A percentile compares a stretch with the other conserved stretches of the same genome.
phyloP scores from a whole-genome alignment of 23 tunicate species.

The Aplidium turbinatum region DNA sequence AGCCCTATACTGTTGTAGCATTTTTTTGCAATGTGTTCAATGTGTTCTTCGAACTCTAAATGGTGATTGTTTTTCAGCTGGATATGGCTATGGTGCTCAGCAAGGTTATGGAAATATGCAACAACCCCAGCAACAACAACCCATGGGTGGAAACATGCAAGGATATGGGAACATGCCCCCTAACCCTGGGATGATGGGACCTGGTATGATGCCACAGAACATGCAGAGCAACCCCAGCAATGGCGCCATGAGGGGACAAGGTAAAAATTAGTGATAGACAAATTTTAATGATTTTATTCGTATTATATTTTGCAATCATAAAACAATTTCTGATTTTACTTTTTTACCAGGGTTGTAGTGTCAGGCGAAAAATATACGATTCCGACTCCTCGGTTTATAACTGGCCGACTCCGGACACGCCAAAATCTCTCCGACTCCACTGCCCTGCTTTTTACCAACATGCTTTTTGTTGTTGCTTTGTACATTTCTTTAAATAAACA shows the following conservation, averaged over 20 bases:
- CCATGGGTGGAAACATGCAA: conserved; percentile 4
- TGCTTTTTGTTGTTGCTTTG: background rate
- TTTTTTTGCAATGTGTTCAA: too few species aligned
- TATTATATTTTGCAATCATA: too few species aligned
- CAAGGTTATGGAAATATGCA: conserved; percentile 47
- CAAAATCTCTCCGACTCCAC: too few species aligned
- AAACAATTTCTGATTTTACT: too few species aligned
- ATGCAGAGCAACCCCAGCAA: conserved; percentile 18
- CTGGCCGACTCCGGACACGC: too few species aligned
- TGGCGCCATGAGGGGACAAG: conserved; percentile 25
- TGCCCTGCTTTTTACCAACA: background rate
- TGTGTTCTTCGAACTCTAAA: background rate
- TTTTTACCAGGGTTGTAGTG: too few species aligned
- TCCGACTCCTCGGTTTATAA: too few species aligned
- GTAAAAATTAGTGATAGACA: background rate
- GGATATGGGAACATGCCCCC: conserved; percentile 37
- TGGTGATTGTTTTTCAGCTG: background rate
- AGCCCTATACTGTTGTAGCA: too few species aligned
- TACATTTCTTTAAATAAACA: too few species aligned
- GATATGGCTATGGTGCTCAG: conserved; percentile 45
- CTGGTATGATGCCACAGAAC: conserved; percentile 4
- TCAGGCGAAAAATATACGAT: too few species aligned
- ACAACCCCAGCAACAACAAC: conserved; percentile 37
- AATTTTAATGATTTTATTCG: too few species aligned
- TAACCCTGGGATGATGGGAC: conserved; percentile 38